Percentiles rank a stretch among this genome's conserved stretches.
Evolutionary conservation across 2,888 invertebrate genomes (phyloP).

Genomic region (Sphaerophoria rueppellii): DNA sequence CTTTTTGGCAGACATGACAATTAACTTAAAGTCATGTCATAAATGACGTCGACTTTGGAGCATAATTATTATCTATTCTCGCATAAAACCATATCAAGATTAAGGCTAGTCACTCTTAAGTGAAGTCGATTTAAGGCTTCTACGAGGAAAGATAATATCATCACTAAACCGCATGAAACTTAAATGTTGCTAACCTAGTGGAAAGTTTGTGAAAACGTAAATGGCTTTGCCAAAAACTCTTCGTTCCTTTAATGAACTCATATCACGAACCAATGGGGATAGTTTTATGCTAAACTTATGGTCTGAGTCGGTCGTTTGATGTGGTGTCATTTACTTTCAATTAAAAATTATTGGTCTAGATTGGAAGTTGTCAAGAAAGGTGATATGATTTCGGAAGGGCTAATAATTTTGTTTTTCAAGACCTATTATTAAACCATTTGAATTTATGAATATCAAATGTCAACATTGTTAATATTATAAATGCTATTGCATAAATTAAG

Average conservation of each 20-base stretch:
- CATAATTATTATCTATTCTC: conserved; percentile 13
- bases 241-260: not conserved
- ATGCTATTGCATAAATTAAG: conserved; percentile 8
- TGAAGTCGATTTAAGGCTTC: conserved; percentile 14
- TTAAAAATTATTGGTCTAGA: conserved; percentile 24
- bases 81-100: conserved; percentile 30
- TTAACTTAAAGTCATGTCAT: not conserved
- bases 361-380: not conserved
- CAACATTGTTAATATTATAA: not conserved
- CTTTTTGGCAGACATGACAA: conserved; percentile 10
- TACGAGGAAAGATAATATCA: not conserved
- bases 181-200: not conserved
- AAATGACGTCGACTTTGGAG: conserved; percentile 9
- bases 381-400: not conserved
- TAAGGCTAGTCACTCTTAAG: not conserved
- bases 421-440: too few relatives aligned
- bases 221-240: conserved; percentile 7
- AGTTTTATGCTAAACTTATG: conserved; percentile 24
- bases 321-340: conserved; percentile 2
- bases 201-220: conserved; percentile 1
- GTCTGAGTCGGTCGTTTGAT: not conserved
- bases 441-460: too few relatives aligned
- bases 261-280: not conserved
- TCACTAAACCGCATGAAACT: not conserved
- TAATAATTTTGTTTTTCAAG: too few relatives aligned